A percentile compares a stretch with the other conserved stretches of the same genome.
These are phyloP conservation scores for Stegodyphus mimosarum DNA, from an alignment of 1,140 invertebrate genomes.

Conservation along the genomic window DNA sequence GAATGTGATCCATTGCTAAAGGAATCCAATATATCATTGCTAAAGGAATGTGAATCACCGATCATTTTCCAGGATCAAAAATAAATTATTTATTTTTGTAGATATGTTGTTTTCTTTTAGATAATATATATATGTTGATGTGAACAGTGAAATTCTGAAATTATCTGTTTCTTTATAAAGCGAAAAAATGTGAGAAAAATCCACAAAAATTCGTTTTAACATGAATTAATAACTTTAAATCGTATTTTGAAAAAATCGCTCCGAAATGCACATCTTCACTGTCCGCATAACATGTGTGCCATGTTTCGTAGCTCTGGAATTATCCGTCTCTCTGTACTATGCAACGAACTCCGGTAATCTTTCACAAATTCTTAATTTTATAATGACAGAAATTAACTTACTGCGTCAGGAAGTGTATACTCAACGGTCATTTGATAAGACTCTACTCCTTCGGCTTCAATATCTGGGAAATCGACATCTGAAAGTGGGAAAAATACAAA, in stretches of 20 bases:
- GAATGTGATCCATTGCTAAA: no score
- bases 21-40: no score
- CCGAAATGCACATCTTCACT: background rate
- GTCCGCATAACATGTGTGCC: background rate
- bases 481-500: background rate
- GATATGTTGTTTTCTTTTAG: no score
- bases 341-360: background rate
- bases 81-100: no score
- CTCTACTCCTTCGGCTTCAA: constrained; percentile 6
- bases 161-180: no score
- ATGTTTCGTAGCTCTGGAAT: background rate
- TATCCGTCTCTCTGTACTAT: background rate
- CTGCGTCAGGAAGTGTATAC: constrained; percentile 14
- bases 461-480: constrained; percentile 24
- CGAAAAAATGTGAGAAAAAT: no score
- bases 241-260: background rate
- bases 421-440: constrained; percentile 32
- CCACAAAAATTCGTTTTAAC: no score
- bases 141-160: no score
- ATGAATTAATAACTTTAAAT: background rate
- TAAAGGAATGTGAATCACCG: no score
- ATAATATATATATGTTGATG: no score
- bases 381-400: constrained; percentile 9
- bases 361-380: background rate
- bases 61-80: no score